Percentiles rank a stretch among this genome's conserved stretches.
Evolutionary conservation across 92 coral and sea anemone genomes (phyloP).

Genomic region (Porites cylindrica): DNA sequence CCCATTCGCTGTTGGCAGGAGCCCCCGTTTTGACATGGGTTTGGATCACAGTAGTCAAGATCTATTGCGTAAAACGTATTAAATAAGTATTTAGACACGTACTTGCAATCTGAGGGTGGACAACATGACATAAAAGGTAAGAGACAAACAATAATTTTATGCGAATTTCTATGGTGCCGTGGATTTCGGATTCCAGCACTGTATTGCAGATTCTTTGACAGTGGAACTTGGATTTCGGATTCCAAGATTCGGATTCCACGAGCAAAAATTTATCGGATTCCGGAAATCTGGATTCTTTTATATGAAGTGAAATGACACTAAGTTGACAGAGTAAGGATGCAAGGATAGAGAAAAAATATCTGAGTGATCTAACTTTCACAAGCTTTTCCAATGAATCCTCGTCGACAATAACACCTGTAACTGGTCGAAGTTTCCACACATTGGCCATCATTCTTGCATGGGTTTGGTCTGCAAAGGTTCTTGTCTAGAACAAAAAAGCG

Average conservation of each 20-base stretch:
- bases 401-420: slow-evolving; percentile 76
- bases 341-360: background rate
- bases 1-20: slow-evolving; percentile 72
- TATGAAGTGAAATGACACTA: no score
- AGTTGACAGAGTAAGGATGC: no score
- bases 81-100: no score
- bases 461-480: slow-evolving; percentile 78
- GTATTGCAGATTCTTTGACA: no score
- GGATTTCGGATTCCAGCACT: no score
- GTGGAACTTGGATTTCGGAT: no score
- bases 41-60: slow-evolving; percentile 84
- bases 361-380: slow-evolving; percentile 49
- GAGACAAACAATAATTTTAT: no score
- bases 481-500: slow-evolving; percentile 52
- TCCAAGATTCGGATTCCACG: no score
- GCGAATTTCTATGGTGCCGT: background rate
- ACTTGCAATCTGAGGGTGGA: no score
- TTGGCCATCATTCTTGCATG: slow-evolving; percentile 86
- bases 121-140: no score
- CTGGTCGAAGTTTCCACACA: slow-evolving; percentile 60
- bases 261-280: no score
- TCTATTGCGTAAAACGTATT: slow-evolving; percentile 18
- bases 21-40: slow-evolving; percentile 90
- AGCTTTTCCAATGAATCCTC: slow-evolving; percentile 74
- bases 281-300: no score